Evolutionary conservation across 2,797 vertebrate genomes (phyloP).

Genomic region (Falco rusticolus): DNA sequence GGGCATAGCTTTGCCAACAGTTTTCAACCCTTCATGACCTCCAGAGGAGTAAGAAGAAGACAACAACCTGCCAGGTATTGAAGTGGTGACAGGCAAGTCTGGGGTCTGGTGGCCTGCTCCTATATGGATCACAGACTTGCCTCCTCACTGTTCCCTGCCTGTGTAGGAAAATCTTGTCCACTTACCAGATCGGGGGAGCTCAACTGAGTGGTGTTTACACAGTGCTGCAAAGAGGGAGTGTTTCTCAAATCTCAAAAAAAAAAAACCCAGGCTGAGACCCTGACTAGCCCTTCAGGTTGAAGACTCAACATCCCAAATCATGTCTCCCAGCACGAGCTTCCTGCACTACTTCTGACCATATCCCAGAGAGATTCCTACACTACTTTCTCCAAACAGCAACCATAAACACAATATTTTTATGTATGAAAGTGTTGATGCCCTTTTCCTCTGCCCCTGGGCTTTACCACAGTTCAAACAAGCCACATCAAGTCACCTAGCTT

Average conservation of each 20-base stretch:
- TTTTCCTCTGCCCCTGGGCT: neutral
- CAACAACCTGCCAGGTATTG: neutral
- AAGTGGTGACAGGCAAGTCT: neutral
- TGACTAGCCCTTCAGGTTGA: neutral
- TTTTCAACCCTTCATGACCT: neutral
- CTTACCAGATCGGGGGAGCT: neutral
- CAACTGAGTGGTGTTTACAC: neutral
- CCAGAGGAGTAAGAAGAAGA: neutral
- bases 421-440: neutral
- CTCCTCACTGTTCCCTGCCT: neutral
- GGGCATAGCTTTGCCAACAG: neutral
- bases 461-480: neutral
- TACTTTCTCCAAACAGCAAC: neutral
- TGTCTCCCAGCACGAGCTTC: neutral
- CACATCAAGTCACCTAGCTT: neutral
- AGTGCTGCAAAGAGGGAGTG: neutral
- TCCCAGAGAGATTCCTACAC: neutral
- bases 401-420: neutral
- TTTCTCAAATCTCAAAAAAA: neutral
- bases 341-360: neutral
- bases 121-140: neutral
- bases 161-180: neutral
- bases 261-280: neutral
- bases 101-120: neutral
- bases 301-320: neutral